phyloP scores from a whole-genome alignment of 2,797 vertebrate species.

The Propithecus deckenii region DNA sequence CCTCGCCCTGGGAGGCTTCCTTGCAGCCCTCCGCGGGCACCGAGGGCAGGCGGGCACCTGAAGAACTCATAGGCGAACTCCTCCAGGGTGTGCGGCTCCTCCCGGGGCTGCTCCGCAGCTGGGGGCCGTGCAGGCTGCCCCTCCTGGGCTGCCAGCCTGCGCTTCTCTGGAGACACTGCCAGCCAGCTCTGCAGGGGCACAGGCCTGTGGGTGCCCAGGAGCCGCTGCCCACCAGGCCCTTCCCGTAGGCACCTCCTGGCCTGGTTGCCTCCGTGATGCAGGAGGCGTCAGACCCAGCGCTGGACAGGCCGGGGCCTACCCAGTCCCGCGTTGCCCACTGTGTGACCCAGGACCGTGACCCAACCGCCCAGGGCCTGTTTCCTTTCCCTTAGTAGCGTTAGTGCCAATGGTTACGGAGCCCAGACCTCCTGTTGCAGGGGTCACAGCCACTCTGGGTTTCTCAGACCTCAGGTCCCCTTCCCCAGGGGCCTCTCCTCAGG shows the following conservation, averaged over 20 bases:
- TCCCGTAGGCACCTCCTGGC: not conserved
- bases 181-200: conserved; percentile 85
- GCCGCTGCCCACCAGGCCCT: not conserved
- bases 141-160: conserved; percentile 87
- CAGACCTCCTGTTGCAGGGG: not conserved
- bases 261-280: not conserved
- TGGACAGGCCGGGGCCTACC: not conserved
- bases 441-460: not conserved
- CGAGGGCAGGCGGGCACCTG: conserved; percentile 86
- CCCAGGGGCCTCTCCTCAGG: not conserved
- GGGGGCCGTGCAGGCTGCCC: conserved; percentile 79
- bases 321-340: rapidly evolving
- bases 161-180: conserved; percentile 93
- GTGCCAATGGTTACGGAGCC: not conserved
- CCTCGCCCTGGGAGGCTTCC: not conserved
- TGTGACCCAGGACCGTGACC: not conserved
- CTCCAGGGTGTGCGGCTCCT: conserved; percentile 90
- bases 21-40: not conserved
- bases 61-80: conserved; percentile 94
- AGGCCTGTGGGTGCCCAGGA: not conserved
- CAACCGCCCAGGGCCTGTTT: not conserved
- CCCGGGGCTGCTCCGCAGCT: conserved; percentile 78
- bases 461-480: not conserved
- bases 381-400: not conserved
- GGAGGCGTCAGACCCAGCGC: not conserved